Conservation (phyloP, 2,797 vertebrate species). For the Yasuhikotakia modesta region DNA sequence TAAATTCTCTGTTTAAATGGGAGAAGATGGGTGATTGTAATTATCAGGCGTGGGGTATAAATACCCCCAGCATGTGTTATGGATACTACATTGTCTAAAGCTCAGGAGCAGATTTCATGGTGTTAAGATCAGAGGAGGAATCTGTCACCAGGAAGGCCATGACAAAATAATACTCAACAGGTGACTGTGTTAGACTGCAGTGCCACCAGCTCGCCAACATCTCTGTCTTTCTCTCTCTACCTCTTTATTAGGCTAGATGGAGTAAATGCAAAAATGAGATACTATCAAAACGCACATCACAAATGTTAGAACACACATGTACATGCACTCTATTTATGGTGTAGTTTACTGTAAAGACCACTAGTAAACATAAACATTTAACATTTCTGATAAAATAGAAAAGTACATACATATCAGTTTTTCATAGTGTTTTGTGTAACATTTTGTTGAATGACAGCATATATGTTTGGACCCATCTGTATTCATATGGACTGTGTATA, state of each 20-base stretch:
- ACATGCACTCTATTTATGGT: neutral
- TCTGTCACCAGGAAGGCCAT: slow-evolving; percentile 40
- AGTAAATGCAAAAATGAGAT: neutral
- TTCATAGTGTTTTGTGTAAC: neutral
- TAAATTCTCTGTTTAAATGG: slow-evolving; percentile 46
- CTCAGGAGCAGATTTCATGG: slow-evolving; percentile 34
- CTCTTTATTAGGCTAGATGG: neutral
- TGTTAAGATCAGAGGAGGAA: slow-evolving; percentile 54
- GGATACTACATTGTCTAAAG: slow-evolving; percentile 43
- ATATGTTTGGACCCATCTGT: slow-evolving; percentile 16
- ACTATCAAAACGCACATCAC: neutral
- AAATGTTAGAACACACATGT: slow-evolving; percentile 2
- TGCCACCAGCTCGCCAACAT: slow-evolving; percentile 15
- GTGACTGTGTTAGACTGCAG: slow-evolving; percentile 59
- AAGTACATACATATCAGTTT: neutral
- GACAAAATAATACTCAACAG: slow-evolving; percentile 62
- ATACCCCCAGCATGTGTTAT: slow-evolving; percentile 61
- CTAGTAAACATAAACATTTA: neutral
- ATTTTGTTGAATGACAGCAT: neutral
- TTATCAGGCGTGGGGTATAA: slow-evolving; percentile 61
- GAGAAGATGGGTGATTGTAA: slow-evolving; percentile 53
- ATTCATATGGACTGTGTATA: neutral
- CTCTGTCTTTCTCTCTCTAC: slow-evolving; percentile 22
- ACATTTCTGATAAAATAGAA: neutral
- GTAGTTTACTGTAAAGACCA: too few species aligned